phyloP scores from a whole-genome alignment of 2,797 vertebrate species.

The Pempheris klunzingeri region DNA sequence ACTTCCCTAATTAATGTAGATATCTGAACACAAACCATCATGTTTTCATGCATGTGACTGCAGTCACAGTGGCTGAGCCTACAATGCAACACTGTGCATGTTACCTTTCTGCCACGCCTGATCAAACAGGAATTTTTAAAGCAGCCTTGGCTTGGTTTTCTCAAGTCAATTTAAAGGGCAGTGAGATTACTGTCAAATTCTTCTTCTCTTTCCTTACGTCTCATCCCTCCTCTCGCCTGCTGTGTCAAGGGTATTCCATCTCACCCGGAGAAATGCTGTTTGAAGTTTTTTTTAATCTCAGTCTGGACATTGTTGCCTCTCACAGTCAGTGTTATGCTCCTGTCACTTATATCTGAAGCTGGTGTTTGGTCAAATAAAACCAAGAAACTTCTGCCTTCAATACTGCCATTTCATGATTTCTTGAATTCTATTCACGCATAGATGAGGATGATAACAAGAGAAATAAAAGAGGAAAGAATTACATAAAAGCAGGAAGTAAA shows the following conservation, averaged over 20 bases:
- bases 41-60: too few species aligned
- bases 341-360: not conserved
- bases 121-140: conserved; percentile 24
- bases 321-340: not conserved
- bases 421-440: not conserved
- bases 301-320: conserved; percentile 11
- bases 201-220: not conserved
- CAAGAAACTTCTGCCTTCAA: not conserved
- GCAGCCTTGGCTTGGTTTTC: conserved; percentile 20
- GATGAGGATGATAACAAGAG: not conserved
- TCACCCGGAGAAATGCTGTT: conserved; percentile 26
- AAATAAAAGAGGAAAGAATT: not conserved
- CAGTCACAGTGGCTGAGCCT: too few species aligned
- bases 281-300: conserved; percentile 30
- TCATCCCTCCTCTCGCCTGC: not conserved
- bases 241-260: conserved; percentile 2
- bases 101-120: conserved; percentile 5
- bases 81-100: conserved; percentile 7
- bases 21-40: too few species aligned
- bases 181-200: conserved; percentile 32
- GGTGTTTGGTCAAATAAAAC: conserved; percentile 20
- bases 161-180: conserved; percentile 27
- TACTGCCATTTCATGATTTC: not conserved
- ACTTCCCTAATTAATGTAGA: too few species aligned
- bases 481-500: not conserved